Evolutionary conservation across 2,888 invertebrate genomes (phyloP).

Genomic region (Brassicogethes aeneus): DNA sequence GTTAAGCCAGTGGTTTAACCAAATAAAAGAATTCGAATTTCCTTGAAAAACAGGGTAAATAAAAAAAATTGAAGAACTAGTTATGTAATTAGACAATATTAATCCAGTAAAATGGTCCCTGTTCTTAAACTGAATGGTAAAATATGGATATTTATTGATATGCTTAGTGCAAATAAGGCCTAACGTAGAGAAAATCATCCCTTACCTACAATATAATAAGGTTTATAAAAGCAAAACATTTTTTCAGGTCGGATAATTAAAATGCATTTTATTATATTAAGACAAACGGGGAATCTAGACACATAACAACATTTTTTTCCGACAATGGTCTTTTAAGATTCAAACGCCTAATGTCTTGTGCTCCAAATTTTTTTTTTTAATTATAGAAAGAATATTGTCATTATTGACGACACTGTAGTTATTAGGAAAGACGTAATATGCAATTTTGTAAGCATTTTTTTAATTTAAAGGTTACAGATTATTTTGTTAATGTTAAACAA

Average conservation of each 20-base stretch:
- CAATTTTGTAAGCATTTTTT: no score
- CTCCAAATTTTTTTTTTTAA: conserved; percentile 29
- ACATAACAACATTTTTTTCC: conserved; percentile 22
- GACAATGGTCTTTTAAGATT: conserved; percentile 29
- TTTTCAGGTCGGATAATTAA: conserved; percentile 24
- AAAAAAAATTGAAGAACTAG: conserved; percentile 18
- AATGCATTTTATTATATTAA: conserved; percentile 32
- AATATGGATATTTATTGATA: background rate
- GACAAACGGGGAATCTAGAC: conserved; percentile 18
- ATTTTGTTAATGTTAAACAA: no score
- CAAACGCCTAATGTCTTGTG: conserved; percentile 28
- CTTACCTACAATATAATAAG: conserved; percentile 18
- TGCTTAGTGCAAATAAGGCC: background rate
- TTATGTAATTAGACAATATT: background rate
- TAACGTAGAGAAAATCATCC: conserved; percentile 19
- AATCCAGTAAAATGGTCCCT: background rate
- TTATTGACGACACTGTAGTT: background rate
- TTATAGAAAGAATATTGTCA: conserved; percentile 28
- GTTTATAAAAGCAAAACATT: conserved; percentile 21
- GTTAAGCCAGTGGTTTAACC: conserved; percentile 24
- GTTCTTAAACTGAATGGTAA: background rate
- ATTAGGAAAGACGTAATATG: no score
- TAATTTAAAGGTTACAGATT: no score
- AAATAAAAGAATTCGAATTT: conserved; percentile 21
- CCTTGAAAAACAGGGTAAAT: conserved; percentile 21